These are phyloP conservation scores for Ageneiosus marmoratus DNA, from an alignment of 2,113 vertebrate species.

Conservation along the genomic window DNA sequence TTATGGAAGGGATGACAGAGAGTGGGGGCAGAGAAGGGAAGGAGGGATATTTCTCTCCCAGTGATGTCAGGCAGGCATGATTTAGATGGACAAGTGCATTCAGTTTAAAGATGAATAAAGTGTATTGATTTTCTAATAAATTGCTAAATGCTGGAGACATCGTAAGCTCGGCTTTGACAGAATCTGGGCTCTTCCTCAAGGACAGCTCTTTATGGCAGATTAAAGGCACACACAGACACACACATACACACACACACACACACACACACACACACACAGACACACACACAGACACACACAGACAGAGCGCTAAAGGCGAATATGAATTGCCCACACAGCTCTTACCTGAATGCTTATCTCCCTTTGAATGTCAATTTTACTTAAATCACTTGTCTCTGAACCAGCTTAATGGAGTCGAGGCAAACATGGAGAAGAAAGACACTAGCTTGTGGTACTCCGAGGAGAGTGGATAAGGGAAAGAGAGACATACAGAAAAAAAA, in stretches of 20 bases:
- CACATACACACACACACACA: conserved; percentile 45
- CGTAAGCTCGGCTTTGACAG: conserved; percentile 57
- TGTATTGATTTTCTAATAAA: conserved; percentile 69
- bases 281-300: conserved; percentile 48
- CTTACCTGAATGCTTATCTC: conserved; percentile 72
- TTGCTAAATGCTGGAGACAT: conserved; percentile 64
- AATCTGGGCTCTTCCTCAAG: conserved; percentile 61
- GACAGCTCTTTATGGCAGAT: conserved; percentile 40
- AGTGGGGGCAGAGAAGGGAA: background rate
- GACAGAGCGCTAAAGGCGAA: conserved; percentile 49
- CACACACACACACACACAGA: conserved; percentile 50
- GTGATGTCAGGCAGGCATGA: conserved; percentile 52
- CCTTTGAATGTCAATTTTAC: conserved; percentile 48
- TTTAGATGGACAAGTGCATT: conserved; percentile 56
- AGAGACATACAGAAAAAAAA: background rate
- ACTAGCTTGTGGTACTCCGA: background rate
- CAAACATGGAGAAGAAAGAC: conserved; percentile 33
- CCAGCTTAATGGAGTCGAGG: conserved; percentile 25
- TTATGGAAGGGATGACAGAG: background rate
- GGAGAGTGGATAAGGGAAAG: conserved; percentile 16
- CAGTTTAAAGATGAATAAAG: conserved; percentile 65
- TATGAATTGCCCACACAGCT: conserved; percentile 67
- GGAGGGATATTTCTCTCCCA: conserved; percentile 24
- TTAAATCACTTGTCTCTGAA: conserved; percentile 43
- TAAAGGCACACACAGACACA: conserved; percentile 48